These are phyloP conservation scores for Volucella inflata DNA, from an alignment of 2,888 invertebrate genomes.

Conservation along the genomic window DNA sequence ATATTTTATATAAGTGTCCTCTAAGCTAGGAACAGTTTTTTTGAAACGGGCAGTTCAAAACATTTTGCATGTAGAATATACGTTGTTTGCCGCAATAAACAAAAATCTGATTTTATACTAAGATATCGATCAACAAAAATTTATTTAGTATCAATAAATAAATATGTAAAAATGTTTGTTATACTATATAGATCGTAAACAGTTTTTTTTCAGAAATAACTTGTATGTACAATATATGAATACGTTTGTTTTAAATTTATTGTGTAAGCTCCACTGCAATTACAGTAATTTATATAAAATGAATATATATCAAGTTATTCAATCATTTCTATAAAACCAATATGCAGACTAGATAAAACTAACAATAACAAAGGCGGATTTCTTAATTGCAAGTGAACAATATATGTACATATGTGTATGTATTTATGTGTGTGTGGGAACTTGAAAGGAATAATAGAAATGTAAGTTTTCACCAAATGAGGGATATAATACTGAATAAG, in stretches of 20 bases:
- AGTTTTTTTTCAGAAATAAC: slow-evolving; percentile 48
- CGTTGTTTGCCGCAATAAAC: no score
- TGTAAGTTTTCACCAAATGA: slow-evolving; percentile 75
- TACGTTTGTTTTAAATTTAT: slow-evolving; percentile 26
- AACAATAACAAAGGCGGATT: slow-evolving; percentile 45
- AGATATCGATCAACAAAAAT: neutral
- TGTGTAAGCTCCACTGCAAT: slow-evolving; percentile 1
- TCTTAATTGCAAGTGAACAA: slow-evolving; percentile 41
- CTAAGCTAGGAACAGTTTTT: no score
- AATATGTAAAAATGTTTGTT: slow-evolving; percentile 51
- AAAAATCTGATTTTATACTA: no score
- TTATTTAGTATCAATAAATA: slow-evolving; percentile 63
- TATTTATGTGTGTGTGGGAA: slow-evolving; percentile 78
- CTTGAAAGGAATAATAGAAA: slow-evolving; percentile 77
- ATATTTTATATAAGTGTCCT: no score
- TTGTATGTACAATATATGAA: slow-evolving; percentile 44
- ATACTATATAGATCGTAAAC: slow-evolving; percentile 56
- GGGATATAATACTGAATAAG: slow-evolving; percentile 69
- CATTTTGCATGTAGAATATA: no score
- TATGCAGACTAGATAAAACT: slow-evolving; percentile 70
- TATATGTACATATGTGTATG: slow-evolving; percentile 37
- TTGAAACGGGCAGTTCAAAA: no score
- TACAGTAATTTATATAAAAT: slow-evolving; percentile 14
- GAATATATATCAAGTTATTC: slow-evolving; percentile 18
- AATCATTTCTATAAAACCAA: slow-evolving; percentile 30